Evolutionary conservation across 2,113 vertebrate species (phyloP).

Genomic region (Cygnus atratus): DNA sequence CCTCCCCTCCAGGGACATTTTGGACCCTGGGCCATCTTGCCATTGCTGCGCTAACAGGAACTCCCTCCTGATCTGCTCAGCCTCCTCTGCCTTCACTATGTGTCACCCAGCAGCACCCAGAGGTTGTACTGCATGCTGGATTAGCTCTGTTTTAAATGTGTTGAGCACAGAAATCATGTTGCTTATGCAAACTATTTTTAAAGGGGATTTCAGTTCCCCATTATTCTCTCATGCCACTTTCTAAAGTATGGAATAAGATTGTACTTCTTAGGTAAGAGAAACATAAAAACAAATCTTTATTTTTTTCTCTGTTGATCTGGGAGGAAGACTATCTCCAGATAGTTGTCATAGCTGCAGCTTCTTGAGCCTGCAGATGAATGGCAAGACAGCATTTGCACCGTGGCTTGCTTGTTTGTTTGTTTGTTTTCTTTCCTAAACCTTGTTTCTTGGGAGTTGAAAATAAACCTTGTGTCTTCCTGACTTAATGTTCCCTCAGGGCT

Average conservation of each 20-base stretch:
- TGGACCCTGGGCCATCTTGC: background rate
- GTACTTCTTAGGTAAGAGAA: background rate
- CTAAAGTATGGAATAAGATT: background rate
- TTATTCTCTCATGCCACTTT: background rate
- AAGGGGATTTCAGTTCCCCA: background rate
- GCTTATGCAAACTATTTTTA: background rate
- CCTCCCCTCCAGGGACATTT: accelerated
- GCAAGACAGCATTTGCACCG: background rate
- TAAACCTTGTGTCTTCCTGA: background rate
- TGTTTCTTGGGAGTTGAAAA: constrained; percentile 21
- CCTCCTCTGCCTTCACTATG: background rate
- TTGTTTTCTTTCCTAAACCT: background rate
- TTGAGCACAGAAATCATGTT: background rate
- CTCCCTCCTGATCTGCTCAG: background rate
- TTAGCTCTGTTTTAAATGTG: background rate
- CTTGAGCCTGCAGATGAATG: background rate
- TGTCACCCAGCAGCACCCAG: background rate
- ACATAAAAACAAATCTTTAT: background rate
- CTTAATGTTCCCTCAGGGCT: background rate
- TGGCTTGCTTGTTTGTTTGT: background rate
- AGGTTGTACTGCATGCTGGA: background rate
- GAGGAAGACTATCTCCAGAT: background rate
- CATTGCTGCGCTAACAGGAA: accelerated
- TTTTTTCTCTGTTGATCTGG: background rate
- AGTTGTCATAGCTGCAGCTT: background rate